phyloP scores from a whole-genome alignment of 2,888 invertebrate species.

The Drosophila leonis region DNA sequence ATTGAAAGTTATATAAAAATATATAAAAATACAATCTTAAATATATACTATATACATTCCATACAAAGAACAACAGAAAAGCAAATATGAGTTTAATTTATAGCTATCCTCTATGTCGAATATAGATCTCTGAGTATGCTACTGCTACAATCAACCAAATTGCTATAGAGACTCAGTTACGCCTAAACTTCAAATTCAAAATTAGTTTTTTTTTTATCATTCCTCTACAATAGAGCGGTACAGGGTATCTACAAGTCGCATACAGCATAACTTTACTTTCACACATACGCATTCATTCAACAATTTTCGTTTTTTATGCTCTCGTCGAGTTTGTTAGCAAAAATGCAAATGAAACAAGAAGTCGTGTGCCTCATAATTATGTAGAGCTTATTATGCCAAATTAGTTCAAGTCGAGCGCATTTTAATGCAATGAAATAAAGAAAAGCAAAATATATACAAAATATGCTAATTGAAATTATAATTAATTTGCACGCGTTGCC shows the following conservation, averaged over 20 bases:
- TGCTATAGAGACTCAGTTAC: neutral
- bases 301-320: constrained; percentile 10
- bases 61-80: neutral
- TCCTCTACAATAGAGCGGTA: too few relatives aligned
- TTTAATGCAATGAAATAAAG: constrained; percentile 15
- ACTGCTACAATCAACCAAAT: neutral
- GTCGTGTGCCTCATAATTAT: constrained; percentile 63
- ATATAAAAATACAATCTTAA: too few relatives aligned
- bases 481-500: constrained; percentile 58
- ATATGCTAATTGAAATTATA: constrained; percentile 21
- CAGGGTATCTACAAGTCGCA: neutral
- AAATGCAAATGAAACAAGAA: constrained; percentile 32
- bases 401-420: constrained; percentile 46
- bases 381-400: constrained; percentile 73
- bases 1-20: neutral
- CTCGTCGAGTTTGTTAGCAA: constrained; percentile 25
- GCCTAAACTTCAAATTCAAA: neutral
- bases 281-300: neutral
- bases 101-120: neutral
- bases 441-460: constrained; percentile 1
- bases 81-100: neutral
- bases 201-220: neutral
- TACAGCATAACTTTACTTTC: neutral
- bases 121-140: neutral
- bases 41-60: neutral